phyloP scores from a whole-genome alignment of 1,140 invertebrate genomes.

The Ceratina japonica region DNA sequence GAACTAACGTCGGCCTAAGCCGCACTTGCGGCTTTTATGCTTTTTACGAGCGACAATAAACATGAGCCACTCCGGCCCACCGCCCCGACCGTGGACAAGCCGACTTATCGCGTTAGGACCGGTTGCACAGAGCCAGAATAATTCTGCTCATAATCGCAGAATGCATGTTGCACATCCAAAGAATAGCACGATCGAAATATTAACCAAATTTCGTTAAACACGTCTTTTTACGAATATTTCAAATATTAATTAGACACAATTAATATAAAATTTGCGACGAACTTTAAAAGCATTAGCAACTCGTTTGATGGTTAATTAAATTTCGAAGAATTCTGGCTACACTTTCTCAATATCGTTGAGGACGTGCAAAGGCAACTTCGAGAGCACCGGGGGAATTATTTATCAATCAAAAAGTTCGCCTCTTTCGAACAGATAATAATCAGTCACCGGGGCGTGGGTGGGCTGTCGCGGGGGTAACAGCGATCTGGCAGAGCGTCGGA shows the following conservation, averaged over 20 bases:
- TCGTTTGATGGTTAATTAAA: constrained; percentile 1
- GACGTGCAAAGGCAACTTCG: background rate
- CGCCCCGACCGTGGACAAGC: constrained; percentile 27
- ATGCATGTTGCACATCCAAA: no score
- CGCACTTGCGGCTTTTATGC: constrained; percentile 7
- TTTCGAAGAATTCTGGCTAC: background rate
- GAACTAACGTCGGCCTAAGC: constrained; percentile 22
- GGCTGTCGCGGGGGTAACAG: constrained; percentile 22
- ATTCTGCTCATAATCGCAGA: constrained; percentile 13
- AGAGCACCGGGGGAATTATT: constrained; percentile 4
- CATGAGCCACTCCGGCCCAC: constrained; percentile 9
- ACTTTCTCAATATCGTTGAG: background rate
- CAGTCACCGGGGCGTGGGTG: constrained; percentile 45
- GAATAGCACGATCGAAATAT: no score
- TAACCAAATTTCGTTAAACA: no score
- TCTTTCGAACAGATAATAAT: constrained; percentile 47
- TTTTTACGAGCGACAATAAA: constrained; percentile 41
- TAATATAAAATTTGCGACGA: no score
- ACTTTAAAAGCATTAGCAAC: no score
- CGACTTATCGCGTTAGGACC: constrained; percentile 32
- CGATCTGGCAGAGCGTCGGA: constrained; percentile 20
- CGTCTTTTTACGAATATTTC: no score
- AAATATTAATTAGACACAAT: no score
- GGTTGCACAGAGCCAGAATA: constrained; percentile 7
- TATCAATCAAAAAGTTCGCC: background rate